These are phyloP conservation scores for Seriola quinqueradiata DNA, from an alignment of 2,113 vertebrate genomes.

Conservation along the genomic window DNA sequence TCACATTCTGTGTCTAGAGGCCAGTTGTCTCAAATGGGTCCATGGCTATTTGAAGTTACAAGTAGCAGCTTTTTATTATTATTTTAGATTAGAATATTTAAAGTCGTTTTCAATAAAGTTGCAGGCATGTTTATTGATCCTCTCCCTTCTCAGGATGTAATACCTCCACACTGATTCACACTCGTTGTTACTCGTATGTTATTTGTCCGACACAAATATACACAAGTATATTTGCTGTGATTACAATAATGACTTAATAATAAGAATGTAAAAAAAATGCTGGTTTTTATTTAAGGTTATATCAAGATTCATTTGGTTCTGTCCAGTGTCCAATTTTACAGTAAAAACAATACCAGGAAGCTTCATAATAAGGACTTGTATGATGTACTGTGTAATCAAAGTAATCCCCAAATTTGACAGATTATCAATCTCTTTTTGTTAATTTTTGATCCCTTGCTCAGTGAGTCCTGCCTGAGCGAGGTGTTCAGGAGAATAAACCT, in stretches of 20 bases:
- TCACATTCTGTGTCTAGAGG: no score
- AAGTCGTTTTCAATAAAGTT: not conserved
- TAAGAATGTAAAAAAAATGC: no score
- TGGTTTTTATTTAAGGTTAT: not conserved
- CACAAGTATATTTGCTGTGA: no score
- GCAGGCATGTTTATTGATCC: not conserved
- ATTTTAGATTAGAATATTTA: not conserved
- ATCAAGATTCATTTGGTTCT: not conserved
- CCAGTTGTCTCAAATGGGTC: no score
- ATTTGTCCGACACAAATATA: no score
- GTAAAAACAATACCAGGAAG: conserved; percentile 6
- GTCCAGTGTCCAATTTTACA: not conserved
- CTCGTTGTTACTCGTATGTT: no score
- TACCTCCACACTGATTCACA: not conserved
- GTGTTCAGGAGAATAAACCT: no score
- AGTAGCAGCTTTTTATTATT: no score
- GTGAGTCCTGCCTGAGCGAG: no score
- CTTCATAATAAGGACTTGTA: not conserved
- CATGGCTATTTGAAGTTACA: no score
- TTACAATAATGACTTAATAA: not conserved
- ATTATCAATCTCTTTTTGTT: no score
- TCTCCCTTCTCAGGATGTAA: not conserved
- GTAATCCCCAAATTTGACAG: not conserved
- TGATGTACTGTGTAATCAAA: not conserved
- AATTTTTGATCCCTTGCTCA: no score